Evolutionary conservation across 2,888 invertebrate species (phyloP).

Genomic region (Hedya salicella): DNA sequence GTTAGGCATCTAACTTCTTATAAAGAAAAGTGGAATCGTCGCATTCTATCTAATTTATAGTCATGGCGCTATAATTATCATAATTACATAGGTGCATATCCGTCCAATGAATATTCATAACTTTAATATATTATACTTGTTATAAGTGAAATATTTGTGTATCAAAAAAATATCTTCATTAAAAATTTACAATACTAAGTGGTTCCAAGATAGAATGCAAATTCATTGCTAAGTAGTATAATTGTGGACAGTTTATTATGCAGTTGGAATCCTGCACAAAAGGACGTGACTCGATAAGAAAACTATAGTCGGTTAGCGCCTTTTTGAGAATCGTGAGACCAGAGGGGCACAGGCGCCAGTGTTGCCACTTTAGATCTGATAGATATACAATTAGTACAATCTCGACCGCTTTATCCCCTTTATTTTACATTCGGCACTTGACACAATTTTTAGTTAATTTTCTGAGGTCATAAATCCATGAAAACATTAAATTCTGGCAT

Average conservation of each 20-base stretch:
- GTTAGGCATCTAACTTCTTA: too few species aligned
- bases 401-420: too few species aligned
- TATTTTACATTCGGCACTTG: too few species aligned
- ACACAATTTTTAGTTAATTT: too few species aligned
- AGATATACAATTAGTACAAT: too few species aligned
- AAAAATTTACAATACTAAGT: constrained; percentile 18
- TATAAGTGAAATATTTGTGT: neutral
- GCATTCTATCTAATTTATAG: neutral
- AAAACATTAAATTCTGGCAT: too few species aligned
- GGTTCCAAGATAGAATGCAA: constrained; percentile 29
- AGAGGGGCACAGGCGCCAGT: constrained; percentile 1
- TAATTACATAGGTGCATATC: neutral
- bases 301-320: neutral
- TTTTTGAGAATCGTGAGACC: neutral
- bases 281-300: neutral
- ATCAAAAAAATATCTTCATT: constrained; percentile 4
- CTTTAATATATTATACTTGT: neutral
- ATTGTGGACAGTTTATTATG: constrained; percentile 21
- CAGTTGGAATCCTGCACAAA: neutral
- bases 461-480: too few species aligned
- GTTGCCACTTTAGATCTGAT: too few species aligned
- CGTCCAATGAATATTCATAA: constrained; percentile 13
- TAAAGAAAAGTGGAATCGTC: too few species aligned
- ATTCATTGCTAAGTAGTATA: constrained; percentile 23
- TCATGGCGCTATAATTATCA: constrained; percentile 16